A percentile compares a stretch with the other conserved stretches of the same genome.
phyloP scores from a whole-genome alignment of 2,797 vertebrate species.

The Lithobates pipiens region DNA sequence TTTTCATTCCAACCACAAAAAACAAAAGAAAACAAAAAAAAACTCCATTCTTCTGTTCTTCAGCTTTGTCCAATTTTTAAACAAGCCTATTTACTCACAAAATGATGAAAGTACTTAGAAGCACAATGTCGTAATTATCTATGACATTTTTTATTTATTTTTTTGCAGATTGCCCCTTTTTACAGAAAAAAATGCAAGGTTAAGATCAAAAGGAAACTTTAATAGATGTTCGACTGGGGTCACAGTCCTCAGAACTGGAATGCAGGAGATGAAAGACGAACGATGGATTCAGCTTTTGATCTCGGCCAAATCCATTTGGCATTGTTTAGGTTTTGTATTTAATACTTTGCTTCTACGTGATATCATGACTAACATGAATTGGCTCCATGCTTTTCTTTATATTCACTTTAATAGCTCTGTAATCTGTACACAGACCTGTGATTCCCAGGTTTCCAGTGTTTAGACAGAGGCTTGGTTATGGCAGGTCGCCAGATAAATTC shows the following conservation, averaged over 20 bases:
- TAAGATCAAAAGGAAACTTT: conserved; percentile 83
- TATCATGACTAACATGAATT: conserved; percentile 70
- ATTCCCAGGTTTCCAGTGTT: conserved; percentile 59
- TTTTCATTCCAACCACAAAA: not conserved
- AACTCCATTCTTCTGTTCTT: not conserved
- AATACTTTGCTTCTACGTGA: conserved; percentile 74
- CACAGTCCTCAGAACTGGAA: conserved; percentile 83
- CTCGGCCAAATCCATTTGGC: conserved; percentile 81
- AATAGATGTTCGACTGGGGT: conserved; percentile 87
- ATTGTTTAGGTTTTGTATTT: conserved; percentile 81
- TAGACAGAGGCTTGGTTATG: conserved; percentile 13
- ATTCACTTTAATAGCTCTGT: conserved; percentile 66
- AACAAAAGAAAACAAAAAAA: too few species aligned
- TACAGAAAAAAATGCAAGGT: conserved; percentile 64
- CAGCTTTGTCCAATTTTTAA: not conserved
- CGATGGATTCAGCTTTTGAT: conserved; percentile 78
- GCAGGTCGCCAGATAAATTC: not conserved
- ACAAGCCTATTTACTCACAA: conserved; percentile 78
- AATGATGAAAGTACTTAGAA: conserved; percentile 48
- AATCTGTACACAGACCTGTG: conserved; percentile 63
- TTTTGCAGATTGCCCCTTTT: conserved; percentile 66
- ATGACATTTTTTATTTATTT: conserved; percentile 69
- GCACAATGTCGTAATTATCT: conserved; percentile 81
- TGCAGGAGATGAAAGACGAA: conserved; percentile 81
- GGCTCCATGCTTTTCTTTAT: conserved; percentile 62